Base-by-base conservation (phyloP, 2,888 invertebrate genomes). In the Drepanosiphum platanoidis region DNA sequence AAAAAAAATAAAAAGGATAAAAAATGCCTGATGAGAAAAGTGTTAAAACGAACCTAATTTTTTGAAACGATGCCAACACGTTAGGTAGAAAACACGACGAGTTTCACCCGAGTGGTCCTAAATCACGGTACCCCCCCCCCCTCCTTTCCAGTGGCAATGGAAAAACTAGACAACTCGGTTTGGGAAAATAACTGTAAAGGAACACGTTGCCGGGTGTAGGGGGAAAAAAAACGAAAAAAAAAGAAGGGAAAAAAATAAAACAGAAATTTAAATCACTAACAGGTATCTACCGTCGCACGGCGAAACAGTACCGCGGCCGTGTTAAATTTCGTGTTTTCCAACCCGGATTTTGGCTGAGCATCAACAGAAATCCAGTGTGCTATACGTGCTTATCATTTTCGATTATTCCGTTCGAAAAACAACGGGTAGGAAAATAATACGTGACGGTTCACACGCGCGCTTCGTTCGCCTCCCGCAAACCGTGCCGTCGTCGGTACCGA, bases 21-120 rank as follows among this genome's bases (percentile, higher is more conserved):
- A 71, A 82, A 61, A 71, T 42, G 66, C 34, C 46, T 27, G 74
- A 64, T 42, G 83, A 83, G 74, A 83, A 83, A 83, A 83, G 83
- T 83, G 83, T 75, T 75, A 66, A 75, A 66, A 75, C 83, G 46
- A 75, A 83, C 83, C 64, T 74, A 83, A 83, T 83, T 83, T 75
- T 46, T 32, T 83, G 83, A 83, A 74, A 64, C 46, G 66, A 18
- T 64, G 83, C 83, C 83, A 83, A 83, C 42, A 46, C 15, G 39
- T 74, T 83, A 83, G 64, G 64, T 83, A 74, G 30, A 71, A 70
- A 81, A 81, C 81, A 71, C 81, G 81, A 64, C 64, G 82, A 81
- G 71, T 81, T 71, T 81, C 81, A 30, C 39, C 61, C 72, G 71
- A 81, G 39, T 32, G 61, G 32, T 82, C 32, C 61, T 72, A 39